These are phyloP conservation scores for Irena cyanogastra DNA, from an alignment of 2,113 vertebrate genomes.

Conservation along the genomic window DNA sequence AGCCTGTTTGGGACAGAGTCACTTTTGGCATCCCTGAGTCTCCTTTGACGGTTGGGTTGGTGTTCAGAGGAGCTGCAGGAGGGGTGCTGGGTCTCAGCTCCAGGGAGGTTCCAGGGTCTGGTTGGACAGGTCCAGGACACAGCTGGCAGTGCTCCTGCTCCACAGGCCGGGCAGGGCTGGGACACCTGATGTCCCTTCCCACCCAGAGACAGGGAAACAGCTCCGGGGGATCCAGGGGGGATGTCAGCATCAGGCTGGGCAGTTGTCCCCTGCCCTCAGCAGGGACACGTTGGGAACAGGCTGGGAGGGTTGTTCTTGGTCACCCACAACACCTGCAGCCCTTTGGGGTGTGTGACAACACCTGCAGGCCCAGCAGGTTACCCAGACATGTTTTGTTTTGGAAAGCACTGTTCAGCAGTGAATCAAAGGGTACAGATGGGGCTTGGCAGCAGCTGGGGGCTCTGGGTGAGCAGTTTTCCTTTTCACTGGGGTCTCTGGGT, in stretches of 20 bases:
- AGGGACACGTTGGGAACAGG: neutral
- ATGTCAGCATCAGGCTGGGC: neutral
- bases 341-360: neutral
- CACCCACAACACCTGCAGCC: neutral
- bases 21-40: neutral
- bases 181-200: neutral
- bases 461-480: neutral
- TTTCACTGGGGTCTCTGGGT: too few species aligned
- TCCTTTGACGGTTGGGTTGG: neutral
- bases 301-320: neutral
- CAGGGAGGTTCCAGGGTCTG: neutral
- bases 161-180: neutral
- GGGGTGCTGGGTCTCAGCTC: neutral
- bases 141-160: neutral
- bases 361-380: neutral
- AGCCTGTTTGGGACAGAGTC: neutral
- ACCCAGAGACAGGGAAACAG: neutral
- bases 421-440: neutral
- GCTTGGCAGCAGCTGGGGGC: neutral
- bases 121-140: neutral
- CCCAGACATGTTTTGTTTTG: neutral
- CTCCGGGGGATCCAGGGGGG: neutral
- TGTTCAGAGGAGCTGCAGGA: neutral
- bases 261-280: neutral
- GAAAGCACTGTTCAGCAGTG: neutral